These are phyloP conservation scores for Salpingus planirostris DNA, from an alignment of 2,888 invertebrate genomes.

Conservation along the genomic window DNA sequence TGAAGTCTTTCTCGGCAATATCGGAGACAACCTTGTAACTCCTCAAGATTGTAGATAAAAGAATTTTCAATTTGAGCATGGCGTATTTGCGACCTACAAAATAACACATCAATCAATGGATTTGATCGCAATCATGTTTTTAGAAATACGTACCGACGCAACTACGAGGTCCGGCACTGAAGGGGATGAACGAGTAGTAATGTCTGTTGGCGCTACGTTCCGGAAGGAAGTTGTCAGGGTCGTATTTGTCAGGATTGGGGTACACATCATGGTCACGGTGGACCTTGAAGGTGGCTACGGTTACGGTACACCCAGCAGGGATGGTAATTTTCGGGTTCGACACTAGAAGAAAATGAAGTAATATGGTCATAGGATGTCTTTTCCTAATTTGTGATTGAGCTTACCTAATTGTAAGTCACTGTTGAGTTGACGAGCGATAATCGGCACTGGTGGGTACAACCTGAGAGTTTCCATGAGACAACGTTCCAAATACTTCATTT, in stretches of 20 bases:
- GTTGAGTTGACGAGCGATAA: conserved; percentile 64
- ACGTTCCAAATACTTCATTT: conserved; percentile 74
- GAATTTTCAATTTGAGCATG: conserved; percentile 68
- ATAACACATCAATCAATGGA: neutral
- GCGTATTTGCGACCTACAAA: conserved; percentile 63
- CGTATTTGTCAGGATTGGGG: conserved; percentile 60
- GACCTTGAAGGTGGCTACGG: conserved; percentile 56
- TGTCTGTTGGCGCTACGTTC: conserved; percentile 66
- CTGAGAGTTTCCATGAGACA: conserved; percentile 69
- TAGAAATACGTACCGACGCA: conserved; percentile 62
- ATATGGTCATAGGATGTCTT: no score
- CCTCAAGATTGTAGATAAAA: conserved; percentile 61
- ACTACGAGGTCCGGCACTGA: conserved; percentile 72
- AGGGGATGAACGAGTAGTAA: conserved; percentile 72
- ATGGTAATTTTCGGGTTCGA: conserved; percentile 53
- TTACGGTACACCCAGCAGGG: conserved; percentile 63
- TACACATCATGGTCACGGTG: conserved; percentile 60
- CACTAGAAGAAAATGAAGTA: conserved; percentile 6
- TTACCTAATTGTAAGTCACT: conserved; percentile 60
- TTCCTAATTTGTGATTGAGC: no score
- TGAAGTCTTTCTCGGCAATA: conserved; percentile 56
- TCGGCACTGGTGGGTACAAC: conserved; percentile 71
- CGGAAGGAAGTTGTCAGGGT: conserved; percentile 73
- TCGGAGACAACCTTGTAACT: conserved; percentile 60
- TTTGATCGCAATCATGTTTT: no score